phyloP scores from a whole-genome alignment of 37 sponge, comb jelly and placozoan genomes.

The Chondrosia reniformis region DNA sequence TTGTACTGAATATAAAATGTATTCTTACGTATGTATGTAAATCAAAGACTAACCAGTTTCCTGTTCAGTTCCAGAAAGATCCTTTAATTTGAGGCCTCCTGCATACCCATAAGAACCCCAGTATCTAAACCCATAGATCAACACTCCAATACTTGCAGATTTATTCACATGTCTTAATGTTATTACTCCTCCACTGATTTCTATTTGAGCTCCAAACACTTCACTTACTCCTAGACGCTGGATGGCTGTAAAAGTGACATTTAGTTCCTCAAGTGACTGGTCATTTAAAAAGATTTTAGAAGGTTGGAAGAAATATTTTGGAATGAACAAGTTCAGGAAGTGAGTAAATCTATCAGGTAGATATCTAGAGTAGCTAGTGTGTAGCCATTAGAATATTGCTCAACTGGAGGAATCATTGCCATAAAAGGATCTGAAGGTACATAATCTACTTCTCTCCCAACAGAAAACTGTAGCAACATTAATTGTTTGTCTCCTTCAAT shows the following conservation, averaged over 20 bases:
- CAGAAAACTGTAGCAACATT: background rate
- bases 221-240: background rate
- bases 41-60: too few relatives aligned
- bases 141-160: background rate
- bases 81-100: background rate
- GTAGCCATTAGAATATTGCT: background rate
- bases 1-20: too few relatives aligned
- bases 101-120: slow-evolving; percentile 13
- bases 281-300: background rate
- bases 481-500: background rate
- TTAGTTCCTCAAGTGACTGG: background rate
- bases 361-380: background rate
- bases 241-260: background rate
- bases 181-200: background rate
- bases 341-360: background rate
- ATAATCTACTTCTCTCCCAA: background rate
- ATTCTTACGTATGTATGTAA: too few relatives aligned
- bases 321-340: slow-evolving; percentile 13
- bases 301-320: background rate
- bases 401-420: slow-evolving; percentile 4
- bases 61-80: too few relatives aligned
- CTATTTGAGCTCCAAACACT: background rate
- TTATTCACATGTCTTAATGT: background rate
- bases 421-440: slow-evolving; percentile 7
- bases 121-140: slow-evolving; percentile 11